Conservation (phyloP, 2,113 vertebrate species). For the Gorsachius goisagi region DNA sequence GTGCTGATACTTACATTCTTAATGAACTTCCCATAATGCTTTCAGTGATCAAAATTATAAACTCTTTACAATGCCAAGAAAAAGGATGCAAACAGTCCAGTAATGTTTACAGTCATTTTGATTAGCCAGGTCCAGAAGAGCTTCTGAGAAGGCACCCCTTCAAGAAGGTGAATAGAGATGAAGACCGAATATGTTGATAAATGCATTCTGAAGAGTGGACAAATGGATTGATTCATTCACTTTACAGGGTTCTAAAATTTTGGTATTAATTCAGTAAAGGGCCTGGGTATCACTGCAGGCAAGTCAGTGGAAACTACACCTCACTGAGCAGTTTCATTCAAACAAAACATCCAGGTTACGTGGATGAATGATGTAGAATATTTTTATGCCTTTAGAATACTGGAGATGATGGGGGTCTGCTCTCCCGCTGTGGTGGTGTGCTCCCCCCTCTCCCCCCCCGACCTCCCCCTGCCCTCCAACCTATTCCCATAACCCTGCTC, state of each 20-base stretch:
- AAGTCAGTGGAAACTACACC: background rate
- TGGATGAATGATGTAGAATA: background rate
- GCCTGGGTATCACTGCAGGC: background rate
- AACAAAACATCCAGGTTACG: background rate
- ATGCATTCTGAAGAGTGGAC: background rate
- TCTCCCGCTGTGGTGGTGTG: background rate
- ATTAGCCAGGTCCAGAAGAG: background rate
- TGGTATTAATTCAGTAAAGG: background rate
- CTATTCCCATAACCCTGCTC: no score
- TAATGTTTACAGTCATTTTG: background rate
- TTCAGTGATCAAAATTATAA: background rate
- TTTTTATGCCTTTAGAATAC: background rate
- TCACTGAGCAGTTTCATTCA: background rate
- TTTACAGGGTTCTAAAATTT: background rate
- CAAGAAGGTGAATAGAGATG: background rate
- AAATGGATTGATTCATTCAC: background rate
- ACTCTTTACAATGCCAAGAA: background rate
- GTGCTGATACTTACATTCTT: background rate
- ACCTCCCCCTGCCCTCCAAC: no score
- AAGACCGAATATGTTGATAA: background rate
- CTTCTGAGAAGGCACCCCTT: background rate
- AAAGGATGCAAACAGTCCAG: background rate
- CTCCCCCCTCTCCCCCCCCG: no score
- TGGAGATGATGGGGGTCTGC: accelerated
- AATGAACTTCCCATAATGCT: background rate